These are phyloP conservation scores for Tigriopus californicus DNA, from an alignment of 2,888 invertebrate species.

Conservation along the genomic window DNA sequence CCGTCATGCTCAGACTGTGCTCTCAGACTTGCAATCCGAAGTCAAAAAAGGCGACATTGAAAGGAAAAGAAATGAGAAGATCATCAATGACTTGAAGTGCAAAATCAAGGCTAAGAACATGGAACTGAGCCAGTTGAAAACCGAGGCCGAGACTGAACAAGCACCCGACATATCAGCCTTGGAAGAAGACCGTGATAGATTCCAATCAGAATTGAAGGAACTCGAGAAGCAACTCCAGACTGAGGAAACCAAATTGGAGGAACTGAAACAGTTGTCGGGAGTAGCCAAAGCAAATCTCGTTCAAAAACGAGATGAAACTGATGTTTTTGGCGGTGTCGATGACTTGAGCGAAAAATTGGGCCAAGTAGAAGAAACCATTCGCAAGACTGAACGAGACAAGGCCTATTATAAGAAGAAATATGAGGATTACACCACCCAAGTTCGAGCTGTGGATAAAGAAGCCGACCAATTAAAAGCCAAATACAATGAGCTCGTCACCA, in stretches of 20 bases:
- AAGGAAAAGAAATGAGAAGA: conserved; percentile 1
- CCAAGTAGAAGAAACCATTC: neutral
- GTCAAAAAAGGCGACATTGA: neutral
- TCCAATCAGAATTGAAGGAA: neutral
- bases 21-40: neutral
- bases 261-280: neutral
- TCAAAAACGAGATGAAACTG: neutral
- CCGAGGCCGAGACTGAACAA: conserved; percentile 3
- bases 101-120: neutral
- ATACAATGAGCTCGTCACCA: no score
- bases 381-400: neutral
- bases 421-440: neutral
- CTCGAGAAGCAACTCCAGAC: neutral
- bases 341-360: neutral
- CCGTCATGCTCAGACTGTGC: neutral
- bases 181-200: conserved; percentile 1
- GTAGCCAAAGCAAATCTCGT: neutral
- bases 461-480: neutral
- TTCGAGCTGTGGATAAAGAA: neutral
- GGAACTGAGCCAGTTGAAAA: neutral
- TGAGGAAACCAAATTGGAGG: neutral
- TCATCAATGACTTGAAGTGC: neutral
- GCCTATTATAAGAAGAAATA: neutral
- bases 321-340: neutral
- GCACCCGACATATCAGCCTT: conserved; percentile 3